Evolutionary conservation across 2,797 vertebrate genomes (phyloP), one percentile per base, ranked within the genome.

Genomic region (Acomys russatus): DNA sequence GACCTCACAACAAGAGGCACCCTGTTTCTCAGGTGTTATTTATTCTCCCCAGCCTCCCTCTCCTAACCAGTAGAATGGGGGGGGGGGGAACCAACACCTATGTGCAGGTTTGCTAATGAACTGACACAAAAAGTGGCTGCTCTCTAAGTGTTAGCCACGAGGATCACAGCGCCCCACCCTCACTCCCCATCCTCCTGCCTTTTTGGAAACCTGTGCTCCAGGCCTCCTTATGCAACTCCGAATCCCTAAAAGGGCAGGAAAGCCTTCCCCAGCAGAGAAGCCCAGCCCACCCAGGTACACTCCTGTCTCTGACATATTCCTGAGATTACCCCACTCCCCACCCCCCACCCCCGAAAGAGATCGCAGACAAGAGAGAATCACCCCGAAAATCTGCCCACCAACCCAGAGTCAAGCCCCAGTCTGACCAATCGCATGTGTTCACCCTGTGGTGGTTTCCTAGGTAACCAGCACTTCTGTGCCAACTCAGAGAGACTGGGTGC

Each of bases 401-500:
- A 61, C 95, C 90, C 59, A 73, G 94, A 97, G 91, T 68, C 88
- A 17, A 89, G 93, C 71, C 89, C 95, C 82, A 87, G 94, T 25
- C 49, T 91, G 95, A 96, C 97, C 98, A 96, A 97, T 97, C 97
- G 35, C 88, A 84, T 89, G 51, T 54, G 88, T 30, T 73, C 30
- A 4, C 71, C 96, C 96, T 84, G 94, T 66, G 64, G 44, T 94
- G 92, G 97, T 98, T 98, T 98, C 98, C 98, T 97, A 97, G 97
- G 98, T 97, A 98, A 98, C 98, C 90, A 25, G 82, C 95, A 59
- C 96, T 51, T 94, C 74, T 90, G 63, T 94, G 96, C 97, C 94
- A 95, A 89, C 93, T 78, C 88, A 85, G 88, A 85, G 88, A 94
- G 88, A 90, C 59, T 91, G 94, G 97, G 88, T 90, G 94, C 91